phyloP scores from a whole-genome alignment of 2,113 vertebrate genomes.

The Nematolebias whitei region DNA sequence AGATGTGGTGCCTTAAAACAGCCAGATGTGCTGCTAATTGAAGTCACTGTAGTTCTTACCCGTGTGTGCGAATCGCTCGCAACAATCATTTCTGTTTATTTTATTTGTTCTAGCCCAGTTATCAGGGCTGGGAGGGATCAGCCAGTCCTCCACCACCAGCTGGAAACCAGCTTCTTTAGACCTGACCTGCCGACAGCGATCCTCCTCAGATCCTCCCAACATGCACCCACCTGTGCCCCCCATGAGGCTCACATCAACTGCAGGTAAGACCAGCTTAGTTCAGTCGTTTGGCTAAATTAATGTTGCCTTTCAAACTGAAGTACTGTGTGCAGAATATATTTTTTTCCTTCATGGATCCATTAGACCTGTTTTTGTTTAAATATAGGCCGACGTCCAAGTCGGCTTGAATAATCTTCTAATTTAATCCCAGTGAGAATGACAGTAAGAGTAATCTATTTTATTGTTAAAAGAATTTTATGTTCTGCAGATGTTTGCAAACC shows the following conservation, averaged over 20 bases:
- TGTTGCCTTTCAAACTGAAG: not conserved
- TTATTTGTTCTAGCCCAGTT: constrained; percentile 79
- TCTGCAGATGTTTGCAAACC: too few species aligned
- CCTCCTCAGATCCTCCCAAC: constrained; percentile 97
- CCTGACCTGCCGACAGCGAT: constrained; percentile 91
- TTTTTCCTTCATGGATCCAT: not conserved
- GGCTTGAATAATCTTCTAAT: too few species aligned
- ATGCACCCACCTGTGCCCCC: constrained; percentile 95
- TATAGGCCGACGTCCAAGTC: too few species aligned
- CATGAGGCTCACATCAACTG: constrained; percentile 90
- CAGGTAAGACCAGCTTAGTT: constrained; percentile 77
- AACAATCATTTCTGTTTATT: too few species aligned
- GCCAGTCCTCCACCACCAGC: constrained; percentile 82
- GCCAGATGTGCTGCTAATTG: not conserved
- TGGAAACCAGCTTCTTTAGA: constrained; percentile 92
- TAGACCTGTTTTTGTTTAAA: too few species aligned
- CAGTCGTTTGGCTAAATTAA: not conserved
- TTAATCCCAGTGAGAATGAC: too few species aligned
- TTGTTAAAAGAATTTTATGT: too few species aligned
- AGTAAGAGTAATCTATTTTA: too few species aligned
- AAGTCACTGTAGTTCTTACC: too few species aligned
- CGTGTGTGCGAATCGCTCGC: too few species aligned
- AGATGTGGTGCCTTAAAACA: not conserved
- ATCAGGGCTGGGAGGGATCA: constrained; percentile 81
- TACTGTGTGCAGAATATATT: not conserved